Evolutionary conservation across 1,140 invertebrate species (phyloP), one percentile per base, ranked within the genome.

Genomic region (Caenorhabditis inopinata): DNA sequence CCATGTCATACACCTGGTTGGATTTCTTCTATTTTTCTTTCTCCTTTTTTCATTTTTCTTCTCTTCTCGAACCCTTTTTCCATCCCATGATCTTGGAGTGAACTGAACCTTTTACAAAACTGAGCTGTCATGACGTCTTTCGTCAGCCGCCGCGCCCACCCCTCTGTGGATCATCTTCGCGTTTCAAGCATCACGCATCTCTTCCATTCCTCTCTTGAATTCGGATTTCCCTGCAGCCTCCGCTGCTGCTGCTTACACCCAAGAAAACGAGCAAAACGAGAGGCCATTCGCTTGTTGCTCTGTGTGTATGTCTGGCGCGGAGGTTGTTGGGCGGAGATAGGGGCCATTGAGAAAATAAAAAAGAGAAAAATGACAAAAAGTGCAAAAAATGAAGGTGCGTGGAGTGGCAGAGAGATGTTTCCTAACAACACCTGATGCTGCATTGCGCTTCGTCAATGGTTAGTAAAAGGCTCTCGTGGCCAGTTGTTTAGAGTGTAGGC

Each of bases 401-500:
- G 32, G 25, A 9, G 58, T 2, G n/a, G n/a, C n/a, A 16, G n/a
- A 68, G 32, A 68, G 58, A 68, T 68, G 58, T 68, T 68, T 68
- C 58, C 58, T 68, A 68, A 38, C 58, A 68, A 68, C 58, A 68
- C 58, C 58, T 68, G 58, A 29, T 68, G 58, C 35, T 68, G 21
- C 58, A 68, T 21, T 38, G 53, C 16, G 7, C 51, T 11, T 68
- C 35, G 32, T 68, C 58, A 32, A 38, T 68, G 32, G 58, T 68
- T 68, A 32, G 25, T 32, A 68, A 58, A 25, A 32, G 49, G 11
- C 23, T 53, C 53, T 32, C 53, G 32, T 38, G 58, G 58, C 58
- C 58, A 68, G 58, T 68, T 68, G 58, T 68, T 68, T 68, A 68
- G 58, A 38, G 58, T 68, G 38, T 68, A 68, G n/a, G 58, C 58